phyloP scores from a whole-genome alignment of 2,113 vertebrate species.

The Mus spicilegus region DNA sequence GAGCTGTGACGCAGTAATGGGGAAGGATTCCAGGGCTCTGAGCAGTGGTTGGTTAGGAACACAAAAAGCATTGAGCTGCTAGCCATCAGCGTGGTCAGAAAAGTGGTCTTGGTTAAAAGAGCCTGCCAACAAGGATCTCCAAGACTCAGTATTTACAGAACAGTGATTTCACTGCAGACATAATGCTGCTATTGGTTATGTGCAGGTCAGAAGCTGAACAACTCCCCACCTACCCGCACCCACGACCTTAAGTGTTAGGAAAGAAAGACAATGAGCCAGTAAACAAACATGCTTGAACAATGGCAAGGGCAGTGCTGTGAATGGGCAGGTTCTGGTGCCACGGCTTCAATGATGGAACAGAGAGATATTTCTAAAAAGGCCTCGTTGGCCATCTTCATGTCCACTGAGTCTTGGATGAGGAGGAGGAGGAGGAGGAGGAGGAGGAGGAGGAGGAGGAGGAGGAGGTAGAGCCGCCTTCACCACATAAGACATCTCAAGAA shows the following conservation, averaged over 20 bases:
- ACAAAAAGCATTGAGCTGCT: background rate
- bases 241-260: background rate
- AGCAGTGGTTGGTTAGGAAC: background rate
- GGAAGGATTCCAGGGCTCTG: background rate
- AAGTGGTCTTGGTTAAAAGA: background rate
- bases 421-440: background rate
- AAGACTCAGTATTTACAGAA: background rate
- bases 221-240: background rate
- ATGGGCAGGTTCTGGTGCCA: background rate
- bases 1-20: background rate
- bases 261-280: background rate
- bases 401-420: background rate
- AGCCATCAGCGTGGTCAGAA: too few species aligned
- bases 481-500: background rate
- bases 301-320: background rate
- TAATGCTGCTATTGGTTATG: background rate
- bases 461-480: background rate
- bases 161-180: background rate
- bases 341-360: too few species aligned
- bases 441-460: background rate
- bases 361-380: background rate
- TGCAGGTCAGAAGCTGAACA: background rate
- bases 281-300: background rate
- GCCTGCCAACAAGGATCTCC: background rate
- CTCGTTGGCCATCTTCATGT: slow-evolving; percentile 19